A percentile compares a stretch with the other conserved stretches of the same genome.
phyloP scores from a whole-genome alignment of 2,888 invertebrate species.

The Mellilla xanthometata region DNA sequence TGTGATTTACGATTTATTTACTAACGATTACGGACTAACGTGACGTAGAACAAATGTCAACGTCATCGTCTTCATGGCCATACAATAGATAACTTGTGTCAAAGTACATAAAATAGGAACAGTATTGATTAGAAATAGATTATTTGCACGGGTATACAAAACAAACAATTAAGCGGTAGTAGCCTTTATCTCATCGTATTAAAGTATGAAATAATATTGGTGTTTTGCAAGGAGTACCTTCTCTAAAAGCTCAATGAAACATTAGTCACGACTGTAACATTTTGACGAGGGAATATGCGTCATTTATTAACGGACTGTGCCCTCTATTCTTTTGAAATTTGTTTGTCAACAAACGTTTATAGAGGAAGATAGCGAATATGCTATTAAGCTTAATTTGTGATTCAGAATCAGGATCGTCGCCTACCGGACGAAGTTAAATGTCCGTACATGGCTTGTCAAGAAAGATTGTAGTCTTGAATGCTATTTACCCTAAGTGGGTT shows the following conservation, averaged over 20 bases:
- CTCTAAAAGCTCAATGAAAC: conserved; percentile 27
- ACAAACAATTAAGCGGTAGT: background rate
- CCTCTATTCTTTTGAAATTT: too few relatives aligned
- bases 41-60: conserved; percentile 31
- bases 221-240: conserved; percentile 11
- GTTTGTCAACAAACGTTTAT: too few relatives aligned
- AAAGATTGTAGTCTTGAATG: too few relatives aligned
- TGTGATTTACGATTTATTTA: conserved; percentile 16
- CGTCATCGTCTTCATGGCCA: conserved; percentile 24
- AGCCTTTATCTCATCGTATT: background rate
- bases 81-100: conserved; percentile 30
- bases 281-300: conserved; percentile 32
- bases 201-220: conserved; percentile 6
- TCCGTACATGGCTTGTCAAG: too few relatives aligned
- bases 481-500: too few relatives aligned
- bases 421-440: too few relatives aligned
- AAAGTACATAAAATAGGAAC: conserved; percentile 21
- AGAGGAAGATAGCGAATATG: too few relatives aligned
- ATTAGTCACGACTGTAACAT: conserved; percentile 48
- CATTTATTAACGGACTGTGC: too few relatives aligned
- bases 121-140: conserved; percentile 30
- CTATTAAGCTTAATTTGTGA: too few relatives aligned
- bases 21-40: conserved; percentile 15
- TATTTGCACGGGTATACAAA: background rate
- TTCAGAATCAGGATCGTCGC: too few relatives aligned